phyloP scores from a whole-genome alignment of 2,797 vertebrate genomes.

The Meda fulgida region DNA sequence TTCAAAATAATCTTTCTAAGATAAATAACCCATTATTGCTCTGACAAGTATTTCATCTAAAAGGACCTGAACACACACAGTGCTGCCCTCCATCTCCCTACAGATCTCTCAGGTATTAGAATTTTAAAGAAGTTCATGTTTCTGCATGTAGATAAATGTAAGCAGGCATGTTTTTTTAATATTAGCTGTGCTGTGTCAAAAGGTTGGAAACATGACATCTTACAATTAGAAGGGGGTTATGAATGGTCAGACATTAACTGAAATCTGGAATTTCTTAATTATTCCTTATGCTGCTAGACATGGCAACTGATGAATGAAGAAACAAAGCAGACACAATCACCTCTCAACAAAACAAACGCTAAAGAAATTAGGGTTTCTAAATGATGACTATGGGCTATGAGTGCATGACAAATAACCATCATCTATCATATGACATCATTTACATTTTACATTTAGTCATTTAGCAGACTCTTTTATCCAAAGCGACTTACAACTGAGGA shows the following conservation, averaged over 20 bases:
- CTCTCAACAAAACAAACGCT: not conserved
- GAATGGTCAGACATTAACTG: conserved; percentile 4
- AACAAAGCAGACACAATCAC: not conserved
- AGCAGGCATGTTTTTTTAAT: conserved; percentile 1
- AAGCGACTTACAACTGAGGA: too few species aligned
- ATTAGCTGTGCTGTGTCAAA: conserved; percentile 14
- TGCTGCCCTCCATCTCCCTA: not conserved
- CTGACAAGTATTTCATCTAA: conserved; percentile 6
- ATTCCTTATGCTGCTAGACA: not conserved
- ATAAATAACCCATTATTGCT: conserved; percentile 22
- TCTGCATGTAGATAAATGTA: conserved; percentile 23
- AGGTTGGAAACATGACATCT: not conserved
- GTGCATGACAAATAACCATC: not conserved
- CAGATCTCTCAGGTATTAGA: conserved; percentile 31
- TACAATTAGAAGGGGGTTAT: not conserved
- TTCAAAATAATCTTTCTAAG: not conserved
- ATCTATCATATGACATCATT: not conserved
- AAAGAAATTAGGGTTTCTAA: conserved; percentile 15
- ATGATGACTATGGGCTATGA: not conserved
- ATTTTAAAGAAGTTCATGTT: conserved; percentile 57
- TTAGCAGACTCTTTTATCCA: too few species aligned
- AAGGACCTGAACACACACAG: conserved; percentile 16
- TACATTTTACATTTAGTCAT: too few species aligned
- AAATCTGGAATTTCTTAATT: conserved; percentile 5
- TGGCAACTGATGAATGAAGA: conserved; percentile 15